Conservation (phyloP, 2,888 invertebrate species). For the Mechanitis mazaeus region DNA sequence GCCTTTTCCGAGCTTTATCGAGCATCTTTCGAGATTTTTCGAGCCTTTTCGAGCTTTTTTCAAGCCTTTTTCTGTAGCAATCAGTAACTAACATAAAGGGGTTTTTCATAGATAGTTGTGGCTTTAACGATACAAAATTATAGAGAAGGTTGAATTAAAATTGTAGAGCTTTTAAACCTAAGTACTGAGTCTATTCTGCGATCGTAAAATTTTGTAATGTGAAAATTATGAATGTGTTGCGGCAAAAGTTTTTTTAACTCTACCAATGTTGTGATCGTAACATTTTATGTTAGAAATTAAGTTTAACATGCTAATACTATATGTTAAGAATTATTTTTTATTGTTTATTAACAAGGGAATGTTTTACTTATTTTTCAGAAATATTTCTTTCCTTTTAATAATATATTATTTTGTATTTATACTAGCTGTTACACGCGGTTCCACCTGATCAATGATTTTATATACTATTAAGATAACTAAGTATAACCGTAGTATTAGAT, state of each 20-base stretch:
- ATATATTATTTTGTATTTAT: too few species aligned
- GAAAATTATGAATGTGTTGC: background rate
- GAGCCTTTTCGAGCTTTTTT: background rate
- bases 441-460: too few species aligned
- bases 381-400: too few species aligned
- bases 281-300: constrained; percentile 4
- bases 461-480: too few species aligned
- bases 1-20: too few species aligned
- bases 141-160: constrained; percentile 6
- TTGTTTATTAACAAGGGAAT: too few species aligned
- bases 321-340: too few species aligned
- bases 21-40: too few species aligned
- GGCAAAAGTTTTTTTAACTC: background rate
- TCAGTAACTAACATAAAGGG: background rate
- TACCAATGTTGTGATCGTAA: constrained; percentile 1
- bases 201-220: constrained; percentile 20
- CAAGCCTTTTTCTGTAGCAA: background rate
- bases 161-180: constrained; percentile 11
- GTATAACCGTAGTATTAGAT: too few species aligned
- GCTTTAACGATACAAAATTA: constrained; percentile 14
- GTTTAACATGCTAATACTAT: constrained; percentile 5
- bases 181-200: constrained; percentile 11
- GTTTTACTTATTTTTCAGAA: too few species aligned
- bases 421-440: too few species aligned
- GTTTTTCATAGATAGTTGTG: background rate